phyloP scores from a whole-genome alignment of 2,113 vertebrate genomes.

The Galeopterus variegatus region DNA sequence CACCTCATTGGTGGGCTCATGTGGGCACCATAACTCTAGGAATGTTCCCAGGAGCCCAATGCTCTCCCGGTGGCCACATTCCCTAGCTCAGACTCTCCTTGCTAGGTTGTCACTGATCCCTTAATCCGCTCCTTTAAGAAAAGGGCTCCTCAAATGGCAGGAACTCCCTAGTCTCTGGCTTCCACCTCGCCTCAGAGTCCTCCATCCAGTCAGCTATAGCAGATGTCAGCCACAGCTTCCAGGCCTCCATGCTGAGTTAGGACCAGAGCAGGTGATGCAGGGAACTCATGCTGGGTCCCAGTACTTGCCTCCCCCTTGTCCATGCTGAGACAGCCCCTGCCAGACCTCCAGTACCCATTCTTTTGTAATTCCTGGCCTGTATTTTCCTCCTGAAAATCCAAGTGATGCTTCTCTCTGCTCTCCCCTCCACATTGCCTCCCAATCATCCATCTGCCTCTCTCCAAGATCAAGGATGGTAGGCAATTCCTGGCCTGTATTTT shows the following conservation, averaged over 20 bases:
- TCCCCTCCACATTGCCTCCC: background rate
- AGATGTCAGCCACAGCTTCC: background rate
- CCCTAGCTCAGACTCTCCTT: background rate
- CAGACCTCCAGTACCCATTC: background rate
- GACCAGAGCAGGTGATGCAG: background rate
- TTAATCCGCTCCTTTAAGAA: slow-evolving; percentile 51
- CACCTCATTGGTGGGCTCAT: background rate
- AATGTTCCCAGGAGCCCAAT: background rate
- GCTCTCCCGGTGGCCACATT: background rate
- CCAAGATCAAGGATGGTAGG: slow-evolving; percentile 35
- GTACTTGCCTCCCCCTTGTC: background rate
- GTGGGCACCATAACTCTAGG: background rate
- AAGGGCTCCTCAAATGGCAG: slow-evolving; percentile 9
- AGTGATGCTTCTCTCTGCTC: slow-evolving; percentile 11
- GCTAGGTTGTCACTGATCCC: slow-evolving; percentile 27
- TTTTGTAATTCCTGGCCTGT: background rate
- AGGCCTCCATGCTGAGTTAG: background rate
- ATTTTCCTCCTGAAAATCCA: slow-evolving; percentile 62
- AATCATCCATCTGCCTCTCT: slow-evolving; percentile 62
- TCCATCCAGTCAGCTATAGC: background rate
- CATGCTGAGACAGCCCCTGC: background rate
- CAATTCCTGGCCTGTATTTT: background rate
- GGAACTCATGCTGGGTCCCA: background rate
- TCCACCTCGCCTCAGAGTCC: background rate
- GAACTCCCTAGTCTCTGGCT: background rate